A percentile compares a stretch with the other conserved stretches of the same genome.
Evolutionary conservation across 2,797 vertebrate genomes (phyloP).

Genomic region (Momotus momota): DNA sequence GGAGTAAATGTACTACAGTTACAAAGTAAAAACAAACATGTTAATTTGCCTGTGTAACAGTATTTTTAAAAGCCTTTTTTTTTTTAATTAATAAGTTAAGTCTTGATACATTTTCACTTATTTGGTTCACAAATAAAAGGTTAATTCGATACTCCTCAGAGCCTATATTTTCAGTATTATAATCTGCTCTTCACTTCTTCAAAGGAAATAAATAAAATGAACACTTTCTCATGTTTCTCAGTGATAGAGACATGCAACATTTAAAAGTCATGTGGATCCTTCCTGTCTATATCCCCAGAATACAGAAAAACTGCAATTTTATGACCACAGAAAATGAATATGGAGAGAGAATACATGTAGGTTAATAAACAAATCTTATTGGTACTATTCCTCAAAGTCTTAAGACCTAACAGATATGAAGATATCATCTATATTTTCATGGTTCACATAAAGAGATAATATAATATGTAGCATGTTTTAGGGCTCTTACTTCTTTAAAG

Average conservation of each 20-base stretch:
- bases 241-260: background rate
- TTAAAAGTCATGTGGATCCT: background rate
- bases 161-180: background rate
- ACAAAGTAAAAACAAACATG: slow-evolving; percentile 82
- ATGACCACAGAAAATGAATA: background rate
- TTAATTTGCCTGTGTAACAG: slow-evolving; percentile 63
- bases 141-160: background rate
- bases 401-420: background rate
- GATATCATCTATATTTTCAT: background rate
- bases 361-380: background rate
- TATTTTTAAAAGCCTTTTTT: slow-evolving; percentile 27
- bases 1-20: slow-evolving; percentile 86
- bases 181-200: background rate
- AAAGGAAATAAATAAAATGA: background rate
- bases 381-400: background rate
- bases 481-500: background rate
- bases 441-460: background rate
- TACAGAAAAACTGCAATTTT: background rate
- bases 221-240: background rate
- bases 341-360: background rate
- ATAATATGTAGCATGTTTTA: background rate
- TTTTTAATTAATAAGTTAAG: background rate
- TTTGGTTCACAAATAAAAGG: background rate
- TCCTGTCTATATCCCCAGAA: background rate
- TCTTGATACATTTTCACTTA: background rate